Base-by-base conservation (phyloP, 1,140 invertebrate species). In the Babylonia areolata region DNA sequence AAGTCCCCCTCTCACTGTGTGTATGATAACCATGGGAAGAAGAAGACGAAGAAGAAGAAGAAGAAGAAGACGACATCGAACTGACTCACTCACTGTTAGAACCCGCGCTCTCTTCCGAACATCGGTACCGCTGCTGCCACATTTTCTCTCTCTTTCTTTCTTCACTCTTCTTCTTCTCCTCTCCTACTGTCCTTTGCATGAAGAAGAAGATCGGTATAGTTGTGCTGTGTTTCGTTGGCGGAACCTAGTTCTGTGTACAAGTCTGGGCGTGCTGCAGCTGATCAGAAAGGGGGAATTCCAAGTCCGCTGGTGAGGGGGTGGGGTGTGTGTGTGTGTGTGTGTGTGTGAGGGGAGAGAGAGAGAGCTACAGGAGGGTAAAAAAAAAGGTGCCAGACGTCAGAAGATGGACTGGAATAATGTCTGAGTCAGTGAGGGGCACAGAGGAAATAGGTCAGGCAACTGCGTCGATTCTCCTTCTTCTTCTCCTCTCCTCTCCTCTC, bases 311-410 rank as follows among this genome's bases (percentile, higher is more conserved):
- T 28, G 64, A 28, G 23, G 6, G n/a, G n/a, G n/a, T n/a, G n/a
- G n/a, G n/a, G n/a, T n/a, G n/a, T n/a, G n/a, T n/a, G n/a, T n/a
- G n/a, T n/a, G n/a, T n/a, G n/a, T n/a, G n/a, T n/a, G n/a, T n/a
- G n/a, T n/a, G n/a, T n/a, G n/a, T n/a, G n/a, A n/a, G n/a, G n/a
- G n/a, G n/a, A n/a, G n/a, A n/a, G n/a, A n/a, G n/a, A n/a, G n/a
- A n/a, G n/a, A n/a, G n/a, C n/a, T n/a, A n/a, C 11, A 23, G 11
- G 51, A 12, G 51, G 11, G 51, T 54, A 54, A 23, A 23, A 69
- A 69, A 69, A 69, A 69, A n/a, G 64, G 64, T 69, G 64, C 58
- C 58, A 69, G 58, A 69, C 58, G 58, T 31, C 58, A 69, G 15
- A 69, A 23, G n/a, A 28, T 23, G 71, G 71, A 35, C 31, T 12